Percentiles rank a stretch among this genome's conserved stretches.
Conservation (phyloP, 2,113 vertebrate species). For the Rhinolophus ferrumequinum region DNA sequence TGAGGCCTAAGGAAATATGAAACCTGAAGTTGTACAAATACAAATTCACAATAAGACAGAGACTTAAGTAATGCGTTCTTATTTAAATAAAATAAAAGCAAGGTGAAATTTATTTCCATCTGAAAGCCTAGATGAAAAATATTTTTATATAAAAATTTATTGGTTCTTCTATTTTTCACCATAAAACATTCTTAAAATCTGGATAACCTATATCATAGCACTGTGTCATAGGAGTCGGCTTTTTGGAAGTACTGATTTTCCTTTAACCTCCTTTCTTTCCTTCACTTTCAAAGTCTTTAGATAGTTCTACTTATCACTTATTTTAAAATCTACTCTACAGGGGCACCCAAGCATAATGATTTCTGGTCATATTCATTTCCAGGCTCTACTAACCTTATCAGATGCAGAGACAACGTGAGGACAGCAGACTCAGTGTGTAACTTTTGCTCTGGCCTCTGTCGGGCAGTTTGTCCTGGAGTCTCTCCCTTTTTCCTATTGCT, state of each 20-base stretch:
- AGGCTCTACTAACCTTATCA: background rate
- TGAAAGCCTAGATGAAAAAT: background rate
- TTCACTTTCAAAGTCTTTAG: background rate
- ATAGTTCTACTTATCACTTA: background rate
- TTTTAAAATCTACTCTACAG: background rate
- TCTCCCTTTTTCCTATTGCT: slow-evolving; percentile 3
- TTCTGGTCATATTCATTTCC: background rate
- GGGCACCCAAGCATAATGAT: background rate
- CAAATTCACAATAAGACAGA: background rate
- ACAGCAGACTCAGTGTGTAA: background rate
- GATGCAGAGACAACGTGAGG: background rate
- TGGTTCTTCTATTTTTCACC: background rate
- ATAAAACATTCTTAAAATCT: background rate
- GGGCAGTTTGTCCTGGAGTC: background rate
- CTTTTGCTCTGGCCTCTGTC: background rate
- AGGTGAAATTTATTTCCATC: background rate
- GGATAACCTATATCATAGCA: background rate
- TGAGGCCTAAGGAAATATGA: background rate
- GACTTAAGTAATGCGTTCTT: background rate
- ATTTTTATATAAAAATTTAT: background rate
- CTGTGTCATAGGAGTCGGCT: background rate
- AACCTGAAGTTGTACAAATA: background rate
- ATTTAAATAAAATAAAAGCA: background rate
- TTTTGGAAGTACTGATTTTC: background rate
- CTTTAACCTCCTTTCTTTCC: background rate